A percentile compares a stretch with the other conserved stretches of the same genome.
Evolutionary conservation across 2,113 vertebrate genomes (phyloP).

Genomic region (Gasterosteus nipponicus): DNA sequence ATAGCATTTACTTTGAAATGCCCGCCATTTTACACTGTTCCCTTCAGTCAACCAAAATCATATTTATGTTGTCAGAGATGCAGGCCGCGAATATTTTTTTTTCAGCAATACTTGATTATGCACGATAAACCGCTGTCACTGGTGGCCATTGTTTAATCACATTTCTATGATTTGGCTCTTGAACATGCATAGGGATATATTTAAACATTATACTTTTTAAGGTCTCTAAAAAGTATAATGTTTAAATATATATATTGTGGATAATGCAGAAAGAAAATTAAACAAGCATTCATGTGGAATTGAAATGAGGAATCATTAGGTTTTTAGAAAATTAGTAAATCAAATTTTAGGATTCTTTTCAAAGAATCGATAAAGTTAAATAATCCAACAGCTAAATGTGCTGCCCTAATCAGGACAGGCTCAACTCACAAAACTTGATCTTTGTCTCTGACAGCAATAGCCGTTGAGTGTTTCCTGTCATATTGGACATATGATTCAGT

Average conservation of each 20-base stretch:
- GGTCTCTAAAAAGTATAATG: not conserved
- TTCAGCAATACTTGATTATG: slow-evolving; percentile 43
- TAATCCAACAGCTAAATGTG: not conserved
- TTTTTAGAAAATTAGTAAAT: slow-evolving; percentile 37
- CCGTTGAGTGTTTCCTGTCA: not conserved
- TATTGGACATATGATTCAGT: not conserved
- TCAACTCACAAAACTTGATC: not conserved
- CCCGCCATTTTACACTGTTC: slow-evolving; percentile 31
- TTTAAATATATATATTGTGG: slow-evolving; percentile 14
- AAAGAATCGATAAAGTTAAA: not conserved
- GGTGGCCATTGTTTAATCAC: slow-evolving; percentile 52
- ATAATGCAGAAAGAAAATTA: slow-evolving; percentile 12
- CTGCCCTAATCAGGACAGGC: not conserved
- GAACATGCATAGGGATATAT: slow-evolving; percentile 45
- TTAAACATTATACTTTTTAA: slow-evolving; percentile 42
- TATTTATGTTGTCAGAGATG: slow-evolving; percentile 45
- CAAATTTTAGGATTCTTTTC: not conserved
- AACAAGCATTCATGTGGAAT: slow-evolving; percentile 24
- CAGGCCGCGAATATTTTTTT: slow-evolving; percentile 40
- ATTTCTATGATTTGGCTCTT: slow-evolving; percentile 55
- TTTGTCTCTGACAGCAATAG: not conserved
- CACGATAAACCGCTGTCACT: slow-evolving; percentile 49
- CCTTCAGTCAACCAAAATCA: slow-evolving; percentile 46
- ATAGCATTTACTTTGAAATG: slow-evolving; percentile 35
- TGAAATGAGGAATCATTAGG: slow-evolving; percentile 12